phyloP scores from a whole-genome alignment of 64 coral and sea anemone species.

The Dendronephthya gigantea region DNA sequence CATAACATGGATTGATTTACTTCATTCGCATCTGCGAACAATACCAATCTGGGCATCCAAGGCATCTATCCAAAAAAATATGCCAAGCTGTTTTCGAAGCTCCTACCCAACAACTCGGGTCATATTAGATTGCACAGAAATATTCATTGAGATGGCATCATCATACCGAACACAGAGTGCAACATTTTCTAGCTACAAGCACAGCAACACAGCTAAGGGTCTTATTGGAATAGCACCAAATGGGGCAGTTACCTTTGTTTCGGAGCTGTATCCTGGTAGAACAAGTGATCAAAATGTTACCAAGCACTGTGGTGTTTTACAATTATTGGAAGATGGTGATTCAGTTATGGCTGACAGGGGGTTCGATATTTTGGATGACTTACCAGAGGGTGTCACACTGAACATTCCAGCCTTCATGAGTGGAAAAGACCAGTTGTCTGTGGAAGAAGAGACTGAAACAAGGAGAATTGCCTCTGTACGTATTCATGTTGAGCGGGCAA shows the following conservation, averaged over 20 bases:
- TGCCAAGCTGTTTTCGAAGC: slow-evolving; percentile 30
- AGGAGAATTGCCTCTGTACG: neutral
- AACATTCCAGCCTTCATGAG: slow-evolving; percentile 25
- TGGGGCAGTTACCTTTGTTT: slow-evolving; percentile 48
- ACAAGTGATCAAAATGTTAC: slow-evolving; percentile 31
- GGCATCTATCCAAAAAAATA: slow-evolving; percentile 42
- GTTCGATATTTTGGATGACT: slow-evolving; percentile 39
- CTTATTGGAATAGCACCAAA: slow-evolving; percentile 42
- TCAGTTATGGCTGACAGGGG: slow-evolving; percentile 35
- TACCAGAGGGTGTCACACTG: neutral
- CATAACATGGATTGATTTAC: slow-evolving; percentile 45
- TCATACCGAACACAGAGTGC: slow-evolving; percentile 39
- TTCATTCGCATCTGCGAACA: slow-evolving; percentile 42
- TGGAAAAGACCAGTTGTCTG: neutral
- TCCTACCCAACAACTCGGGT: slow-evolving; percentile 44
- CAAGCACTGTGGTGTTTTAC: slow-evolving; percentile 33
- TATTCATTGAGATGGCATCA: slow-evolving; percentile 48
- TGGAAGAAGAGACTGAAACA: neutral
- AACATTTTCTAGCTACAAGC: slow-evolving; percentile 36
- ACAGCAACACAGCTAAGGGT: slow-evolving; percentile 9
- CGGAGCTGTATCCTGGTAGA: slow-evolving; percentile 29
- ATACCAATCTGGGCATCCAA: slow-evolving; percentile 52
- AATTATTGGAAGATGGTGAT: slow-evolving; percentile 36
- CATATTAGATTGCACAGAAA: slow-evolving; percentile 47
- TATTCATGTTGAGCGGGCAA: neutral